These are phyloP conservation scores for Thereva nobilitata DNA, from an alignment of 2,888 invertebrate genomes.

Conservation along the genomic window DNA sequence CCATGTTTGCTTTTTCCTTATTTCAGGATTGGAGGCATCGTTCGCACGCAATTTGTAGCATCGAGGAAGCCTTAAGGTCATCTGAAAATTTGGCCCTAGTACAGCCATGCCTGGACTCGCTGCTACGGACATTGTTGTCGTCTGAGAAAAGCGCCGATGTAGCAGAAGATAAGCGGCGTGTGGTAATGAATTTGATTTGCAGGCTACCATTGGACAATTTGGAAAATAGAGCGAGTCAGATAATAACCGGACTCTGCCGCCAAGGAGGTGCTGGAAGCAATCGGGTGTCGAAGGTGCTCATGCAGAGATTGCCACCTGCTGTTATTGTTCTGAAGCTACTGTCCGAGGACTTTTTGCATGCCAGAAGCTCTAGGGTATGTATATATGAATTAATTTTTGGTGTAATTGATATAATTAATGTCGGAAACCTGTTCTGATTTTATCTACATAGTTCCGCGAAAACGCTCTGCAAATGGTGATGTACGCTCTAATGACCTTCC, in stretches of 20 bases:
- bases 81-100: slow-evolving; percentile 61
- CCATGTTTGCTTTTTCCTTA: neutral
- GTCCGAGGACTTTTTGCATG: slow-evolving; percentile 57
- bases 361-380: slow-evolving; percentile 57
- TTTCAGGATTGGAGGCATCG: slow-evolving; percentile 57
- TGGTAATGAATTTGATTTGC: slow-evolving; percentile 56
- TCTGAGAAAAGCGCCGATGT: slow-evolving; percentile 64
- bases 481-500: slow-evolving; percentile 76
- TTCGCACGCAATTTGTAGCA: slow-evolving; percentile 51
- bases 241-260: slow-evolving; percentile 56
- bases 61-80: slow-evolving; percentile 59
- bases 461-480: slow-evolving; percentile 77
- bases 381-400: neutral
- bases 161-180: slow-evolving; percentile 54
- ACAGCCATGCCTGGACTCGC: slow-evolving; percentile 65
- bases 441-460: slow-evolving; percentile 64
- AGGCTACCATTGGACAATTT: slow-evolving; percentile 57
- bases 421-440: neutral
- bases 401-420: neutral
- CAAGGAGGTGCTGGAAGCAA: slow-evolving; percentile 57
- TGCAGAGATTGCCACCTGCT: slow-evolving; percentile 58
- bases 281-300: slow-evolving; percentile 57
- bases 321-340: slow-evolving; percentile 57
- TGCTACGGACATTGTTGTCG: slow-evolving; percentile 67
- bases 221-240: slow-evolving; percentile 55